phyloP scores from a whole-genome alignment of 1,140 invertebrate genomes.

The Drosophila ironensis region DNA sequence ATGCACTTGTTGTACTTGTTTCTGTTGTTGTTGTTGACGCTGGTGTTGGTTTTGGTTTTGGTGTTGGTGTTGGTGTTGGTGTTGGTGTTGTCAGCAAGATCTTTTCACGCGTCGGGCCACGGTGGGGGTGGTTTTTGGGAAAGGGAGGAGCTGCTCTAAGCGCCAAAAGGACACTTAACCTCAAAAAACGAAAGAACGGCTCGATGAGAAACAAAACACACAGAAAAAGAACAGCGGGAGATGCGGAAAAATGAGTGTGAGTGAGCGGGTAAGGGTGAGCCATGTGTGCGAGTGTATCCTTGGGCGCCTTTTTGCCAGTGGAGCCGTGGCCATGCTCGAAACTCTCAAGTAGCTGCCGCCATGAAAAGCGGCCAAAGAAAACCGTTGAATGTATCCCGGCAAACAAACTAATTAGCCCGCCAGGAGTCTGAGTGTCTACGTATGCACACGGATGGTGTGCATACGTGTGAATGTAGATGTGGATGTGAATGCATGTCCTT shows the following conservation, averaged over 20 bases:
- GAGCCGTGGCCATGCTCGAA: constrained; percentile 47
- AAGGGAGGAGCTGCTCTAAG: constrained; percentile 18
- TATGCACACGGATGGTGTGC: no score
- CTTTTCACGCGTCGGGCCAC: constrained; percentile 56
- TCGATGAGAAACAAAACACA: constrained; percentile 64
- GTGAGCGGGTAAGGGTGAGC: constrained; percentile 6
- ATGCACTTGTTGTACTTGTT: constrained; percentile 35
- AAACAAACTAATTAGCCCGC: constrained; percentile 76
- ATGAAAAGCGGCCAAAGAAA: constrained; percentile 59
- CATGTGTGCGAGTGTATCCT: constrained; percentile 48
- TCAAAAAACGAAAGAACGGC: constrained; percentile 58
- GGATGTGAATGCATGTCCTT: constrained; percentile 31
- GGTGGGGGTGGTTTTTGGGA: neutral
- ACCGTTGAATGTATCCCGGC: constrained; percentile 37
- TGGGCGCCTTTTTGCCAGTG: constrained; percentile 72
- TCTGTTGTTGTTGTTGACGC: constrained; percentile 38
- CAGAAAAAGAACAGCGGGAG: constrained; percentile 44
- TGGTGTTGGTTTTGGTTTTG: constrained; percentile 41
- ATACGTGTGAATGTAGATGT: neutral
- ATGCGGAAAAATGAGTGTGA: neutral
- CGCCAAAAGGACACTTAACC: constrained; percentile 78
- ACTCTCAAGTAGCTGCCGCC: constrained; percentile 68
- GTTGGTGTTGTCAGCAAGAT: constrained; percentile 63
- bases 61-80: constrained; percentile 40
- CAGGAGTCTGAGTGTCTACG: constrained; percentile 11